Evolutionary conservation across 2,797 vertebrate species (phyloP).

Genomic region (Acomys russatus): DNA sequence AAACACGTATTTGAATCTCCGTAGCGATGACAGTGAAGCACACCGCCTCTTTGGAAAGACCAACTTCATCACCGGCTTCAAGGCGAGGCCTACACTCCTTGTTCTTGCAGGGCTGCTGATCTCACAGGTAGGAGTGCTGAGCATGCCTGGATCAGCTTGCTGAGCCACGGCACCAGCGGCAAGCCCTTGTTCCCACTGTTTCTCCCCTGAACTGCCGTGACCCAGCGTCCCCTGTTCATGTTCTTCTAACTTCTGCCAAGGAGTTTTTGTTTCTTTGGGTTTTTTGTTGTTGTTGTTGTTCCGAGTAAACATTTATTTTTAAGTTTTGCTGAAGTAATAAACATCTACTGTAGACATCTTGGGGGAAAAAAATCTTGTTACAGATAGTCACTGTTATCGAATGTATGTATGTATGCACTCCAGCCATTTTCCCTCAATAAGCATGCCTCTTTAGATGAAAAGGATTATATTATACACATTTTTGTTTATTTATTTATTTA

Average conservation of each 20-base stretch:
- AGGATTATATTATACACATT: neutral
- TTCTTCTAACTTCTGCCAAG: conserved; percentile 35
- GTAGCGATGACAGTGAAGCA: conserved; percentile 1
- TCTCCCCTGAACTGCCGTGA: neutral
- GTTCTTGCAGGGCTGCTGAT: neutral
- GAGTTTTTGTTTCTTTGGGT: neutral
- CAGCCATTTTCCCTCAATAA: conserved; percentile 21
- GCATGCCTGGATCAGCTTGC: neutral
- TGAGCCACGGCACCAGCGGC: neutral
- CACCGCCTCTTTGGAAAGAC: neutral
- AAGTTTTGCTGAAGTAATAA: conserved; percentile 1
- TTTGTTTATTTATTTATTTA: neutral
- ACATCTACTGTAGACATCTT: conserved; percentile 4
- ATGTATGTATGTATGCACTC: neutral
- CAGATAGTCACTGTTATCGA: neutral
- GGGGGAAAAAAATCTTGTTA: neutral
- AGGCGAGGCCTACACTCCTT: neutral
- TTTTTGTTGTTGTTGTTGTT: neutral
- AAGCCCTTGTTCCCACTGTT: conserved; percentile 17
- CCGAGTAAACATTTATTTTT: no score
- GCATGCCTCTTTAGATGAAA: neutral
- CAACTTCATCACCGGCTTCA: neutral
- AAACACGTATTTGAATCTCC: neutral
- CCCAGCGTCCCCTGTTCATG: neutral
- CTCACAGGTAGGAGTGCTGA: neutral